Base-by-base conservation (phyloP, 2,888 invertebrate species). In the Microchrysa polita region DNA sequence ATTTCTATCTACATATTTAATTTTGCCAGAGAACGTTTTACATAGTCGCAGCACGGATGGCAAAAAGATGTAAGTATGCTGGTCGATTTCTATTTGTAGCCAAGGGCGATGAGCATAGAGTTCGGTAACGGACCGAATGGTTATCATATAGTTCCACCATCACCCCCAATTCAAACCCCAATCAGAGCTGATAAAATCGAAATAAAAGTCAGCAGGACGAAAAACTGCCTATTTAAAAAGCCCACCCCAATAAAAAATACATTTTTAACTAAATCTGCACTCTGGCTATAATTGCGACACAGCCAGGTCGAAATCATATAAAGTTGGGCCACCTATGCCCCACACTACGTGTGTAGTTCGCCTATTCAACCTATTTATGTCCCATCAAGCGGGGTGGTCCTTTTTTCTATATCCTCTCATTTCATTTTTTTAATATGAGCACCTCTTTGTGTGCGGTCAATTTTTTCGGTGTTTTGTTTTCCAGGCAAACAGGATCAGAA, bases 181-280 rank as follows among this genome's bases (percentile, higher is more conserved):
- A 73, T 74, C 74, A 72, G 59, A 74, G 42, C 74, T 34, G 63
- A 67, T 73, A 73, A 69, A 40, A 69, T 42, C 40, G 53, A 67
- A 67, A 69, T 69, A 57, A 69, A 69, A 57, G 52, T 57, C 57
- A 40, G 69, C 2, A 34, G 27, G 27, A 34, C 27, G 40, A 69
- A 69, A 69, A 55, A 55, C 55, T 69, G 55, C 27, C 55, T 69
- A 57, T 69, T 69, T 69, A 55, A 69, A 69, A 69, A 69, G 55
- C 69, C 34, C 69, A n/a, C 55, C 40, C 40, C 14, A 22, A 18
- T 69, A n/a, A 57, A 57, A 69, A 34, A 34, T 34, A 57, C 69
- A 57, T 57, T 69, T 67, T 55, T 57, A 69, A 69, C 69, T 69
- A 69, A 69, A 69, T 69, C 69, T 40, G 57, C 42, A 42, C 57